Conservation (phyloP, 2,797 vertebrate species). For the Fringilla coelebs region DNA sequence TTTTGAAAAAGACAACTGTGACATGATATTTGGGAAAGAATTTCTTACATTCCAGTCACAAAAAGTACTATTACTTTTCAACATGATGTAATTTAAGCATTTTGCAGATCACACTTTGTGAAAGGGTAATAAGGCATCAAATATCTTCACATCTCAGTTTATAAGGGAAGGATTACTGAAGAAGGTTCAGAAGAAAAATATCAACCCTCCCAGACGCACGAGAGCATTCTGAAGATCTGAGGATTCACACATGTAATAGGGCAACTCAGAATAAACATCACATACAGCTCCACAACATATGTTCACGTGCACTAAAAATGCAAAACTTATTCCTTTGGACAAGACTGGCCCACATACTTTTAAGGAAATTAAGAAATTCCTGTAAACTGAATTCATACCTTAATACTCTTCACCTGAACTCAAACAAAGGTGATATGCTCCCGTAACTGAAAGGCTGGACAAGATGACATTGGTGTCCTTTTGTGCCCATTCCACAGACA, state of each 20-base stretch:
- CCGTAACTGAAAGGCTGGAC: background rate
- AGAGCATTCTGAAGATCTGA: background rate
- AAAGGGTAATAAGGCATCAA: background rate
- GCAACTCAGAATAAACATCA: background rate
- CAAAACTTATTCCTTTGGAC: background rate
- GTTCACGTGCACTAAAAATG: background rate
- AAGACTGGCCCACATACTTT: background rate
- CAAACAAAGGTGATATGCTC: background rate
- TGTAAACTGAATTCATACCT: background rate
- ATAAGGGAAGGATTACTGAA: background rate
- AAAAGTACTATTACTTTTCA: background rate
- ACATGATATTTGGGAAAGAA: background rate
- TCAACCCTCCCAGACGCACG: background rate
- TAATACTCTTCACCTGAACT: background rate
- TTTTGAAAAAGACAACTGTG: background rate
- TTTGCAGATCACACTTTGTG: background rate
- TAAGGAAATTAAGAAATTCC: background rate
- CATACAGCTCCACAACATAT: background rate
- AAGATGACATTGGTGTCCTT: fast-evolving
- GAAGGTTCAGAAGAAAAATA: background rate
- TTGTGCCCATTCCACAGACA: background rate
- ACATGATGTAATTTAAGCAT: background rate
- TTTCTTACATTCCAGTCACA: background rate
- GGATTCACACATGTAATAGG: background rate
- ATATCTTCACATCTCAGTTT: background rate